phyloP scores from a whole-genome alignment of 2,888 invertebrate species.

The Punctoribates punctum region DNA sequence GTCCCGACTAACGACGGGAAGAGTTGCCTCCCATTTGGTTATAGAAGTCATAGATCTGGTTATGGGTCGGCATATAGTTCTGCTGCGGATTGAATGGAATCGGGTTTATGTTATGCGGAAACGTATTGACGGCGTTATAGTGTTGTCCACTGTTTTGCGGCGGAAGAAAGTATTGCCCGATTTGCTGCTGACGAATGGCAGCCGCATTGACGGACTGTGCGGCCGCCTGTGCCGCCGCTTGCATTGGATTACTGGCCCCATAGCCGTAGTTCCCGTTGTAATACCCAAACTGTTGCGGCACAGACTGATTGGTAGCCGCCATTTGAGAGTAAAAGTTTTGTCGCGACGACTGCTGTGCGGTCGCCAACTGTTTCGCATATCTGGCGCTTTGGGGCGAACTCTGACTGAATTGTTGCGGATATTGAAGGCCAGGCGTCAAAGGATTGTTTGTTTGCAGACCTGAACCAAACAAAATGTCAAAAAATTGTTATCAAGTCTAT shows the following conservation, averaged over 20 bases:
- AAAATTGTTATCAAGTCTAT: no score
- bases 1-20: neutral
- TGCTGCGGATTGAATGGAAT: slow-evolving; percentile 17
- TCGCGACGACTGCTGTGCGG: neutral
- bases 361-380: neutral
- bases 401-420: slow-evolving; percentile 26
- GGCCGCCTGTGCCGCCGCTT: neutral
- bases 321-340: slow-evolving; percentile 10
- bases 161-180: neutral
- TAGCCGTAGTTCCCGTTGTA: neutral
- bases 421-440: neutral
- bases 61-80: slow-evolving; percentile 6
- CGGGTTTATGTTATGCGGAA: slow-evolving; percentile 2
- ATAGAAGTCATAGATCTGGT: slow-evolving; percentile 18
- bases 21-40: slow-evolving; percentile 22
- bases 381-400: slow-evolving; percentile 1
- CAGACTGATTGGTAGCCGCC: neutral
- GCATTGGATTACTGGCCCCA: neutral
- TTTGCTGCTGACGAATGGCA: neutral
- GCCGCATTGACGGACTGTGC: neutral
- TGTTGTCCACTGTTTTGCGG: slow-evolving; percentile 1
- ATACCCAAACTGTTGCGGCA: neutral
- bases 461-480: neutral
- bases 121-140: slow-evolving; percentile 16
- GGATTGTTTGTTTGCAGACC: neutral